A percentile compares a stretch with the other conserved stretches of the same genome.
phyloP scores from a whole-genome alignment of 2,113 vertebrate species.

The Columba janthina region DNA sequence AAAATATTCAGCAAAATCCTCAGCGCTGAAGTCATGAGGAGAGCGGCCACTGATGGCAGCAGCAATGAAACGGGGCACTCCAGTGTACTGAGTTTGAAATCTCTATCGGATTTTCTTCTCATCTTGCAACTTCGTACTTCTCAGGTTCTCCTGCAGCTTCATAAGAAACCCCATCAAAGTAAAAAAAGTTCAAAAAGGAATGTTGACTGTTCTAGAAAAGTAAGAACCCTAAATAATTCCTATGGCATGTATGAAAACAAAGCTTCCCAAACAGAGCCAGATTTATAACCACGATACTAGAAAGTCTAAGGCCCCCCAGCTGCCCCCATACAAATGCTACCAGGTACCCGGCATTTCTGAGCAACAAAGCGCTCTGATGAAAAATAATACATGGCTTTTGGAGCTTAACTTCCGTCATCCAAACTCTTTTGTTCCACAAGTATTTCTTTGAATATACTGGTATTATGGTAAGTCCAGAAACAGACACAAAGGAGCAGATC shows the following conservation, averaged over 20 bases:
- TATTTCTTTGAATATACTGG: background rate
- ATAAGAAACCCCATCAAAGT: background rate
- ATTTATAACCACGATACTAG: background rate
- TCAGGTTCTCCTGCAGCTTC: background rate
- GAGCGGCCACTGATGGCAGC: background rate
- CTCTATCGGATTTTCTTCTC: constrained; percentile 2
- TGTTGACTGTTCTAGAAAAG: background rate
- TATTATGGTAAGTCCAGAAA: background rate
- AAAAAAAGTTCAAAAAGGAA: background rate
- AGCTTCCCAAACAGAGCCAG: background rate
- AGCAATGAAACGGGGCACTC: background rate
- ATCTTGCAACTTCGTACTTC: constrained; percentile 6
- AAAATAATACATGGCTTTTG: background rate
- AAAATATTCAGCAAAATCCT: constrained; percentile 35
- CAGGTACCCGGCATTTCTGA: background rate
- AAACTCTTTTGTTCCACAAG: background rate
- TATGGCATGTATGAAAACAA: background rate
- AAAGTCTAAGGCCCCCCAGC: background rate
- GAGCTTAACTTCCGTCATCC: background rate
- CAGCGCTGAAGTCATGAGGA: background rate
- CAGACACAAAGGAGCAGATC: background rate
- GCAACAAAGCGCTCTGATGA: background rate
- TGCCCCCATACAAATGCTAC: background rate
- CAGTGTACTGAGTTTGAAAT: background rate
- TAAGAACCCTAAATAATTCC: background rate